Evolutionary conservation across 2,113 vertebrate species (phyloP), one percentile per base, ranked within the genome.

Genomic region (Cynopterus brachyotis): DNA sequence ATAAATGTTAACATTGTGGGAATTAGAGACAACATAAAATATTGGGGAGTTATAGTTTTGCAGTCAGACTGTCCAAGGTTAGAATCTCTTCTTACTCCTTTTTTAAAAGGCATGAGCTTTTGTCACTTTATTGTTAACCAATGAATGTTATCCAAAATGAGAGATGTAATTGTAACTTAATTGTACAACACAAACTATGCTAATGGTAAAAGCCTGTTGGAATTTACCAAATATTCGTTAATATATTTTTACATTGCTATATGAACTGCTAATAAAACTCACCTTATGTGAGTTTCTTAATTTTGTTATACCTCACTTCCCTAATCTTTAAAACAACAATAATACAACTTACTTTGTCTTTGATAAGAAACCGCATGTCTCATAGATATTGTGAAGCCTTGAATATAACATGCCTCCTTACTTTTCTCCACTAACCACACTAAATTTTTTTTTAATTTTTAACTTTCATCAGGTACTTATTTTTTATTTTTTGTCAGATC

Each of bases 111-210:
- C 98, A 98, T 98, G 96, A 98, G 98, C 97, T 98, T 98, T 98
- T 98, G 98, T 98, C 97, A 99, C 98, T 99, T 99, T 99, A 99
- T 99, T 99, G 98, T 99, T 99, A 99, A 99, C 98, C 98, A 98
- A 99, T 97, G 97, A 98, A 98, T 98, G 98, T 98, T 98, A 98
- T 99, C 98, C 98, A 99, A 99, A 99, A 99, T 99, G 98, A 98
- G 98, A 99, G 98, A 96, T 98, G 98, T 98, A 98, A 98, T 55
- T 97, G 96, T 98, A 98, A 98, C 94, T 99, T 98, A 98, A 98
- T 98, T 98, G 97, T 99, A 99, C 98, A 99, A 98, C 98, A 99
- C 98, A 98, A 98, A 98, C 96, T 98, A 98, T 98, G 95, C 94
- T 97, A 92, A 98, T 98, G 98, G 96, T 97, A 98, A 98, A 98